Conservation (phyloP, 2,797 vertebrate genomes). For the Hydrolagus colliei region DNA sequence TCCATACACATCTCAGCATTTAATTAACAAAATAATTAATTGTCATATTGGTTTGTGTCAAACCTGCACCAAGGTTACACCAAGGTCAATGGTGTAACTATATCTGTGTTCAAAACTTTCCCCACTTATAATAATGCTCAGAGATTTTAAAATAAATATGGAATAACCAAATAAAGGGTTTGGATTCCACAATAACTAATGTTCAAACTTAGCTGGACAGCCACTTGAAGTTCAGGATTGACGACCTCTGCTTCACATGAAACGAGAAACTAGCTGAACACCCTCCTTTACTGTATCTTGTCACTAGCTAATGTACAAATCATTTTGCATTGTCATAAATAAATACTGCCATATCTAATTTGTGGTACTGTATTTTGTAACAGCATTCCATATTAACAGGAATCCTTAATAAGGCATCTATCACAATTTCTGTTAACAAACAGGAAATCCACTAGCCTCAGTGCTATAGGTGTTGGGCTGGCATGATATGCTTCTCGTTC, state of each 20-base stretch:
- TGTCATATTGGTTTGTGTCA: not conserved
- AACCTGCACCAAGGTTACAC: not conserved
- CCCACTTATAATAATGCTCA: not conserved
- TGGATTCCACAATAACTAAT: conserved; percentile 4
- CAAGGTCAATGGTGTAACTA: not conserved
- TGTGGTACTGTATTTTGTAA: too few species aligned
- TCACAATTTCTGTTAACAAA: too few species aligned
- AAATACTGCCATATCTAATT: too few species aligned
- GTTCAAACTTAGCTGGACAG: not conserved
- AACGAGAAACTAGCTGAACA: not conserved
- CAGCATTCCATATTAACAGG: too few species aligned
- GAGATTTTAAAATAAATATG: not conserved
- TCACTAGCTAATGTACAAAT: too few species aligned
- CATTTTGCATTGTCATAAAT: too few species aligned
- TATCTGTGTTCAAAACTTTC: not conserved
- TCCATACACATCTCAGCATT: not conserved
- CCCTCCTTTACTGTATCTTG: too few species aligned
- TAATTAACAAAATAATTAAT: not conserved
- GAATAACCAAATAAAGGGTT: not conserved
- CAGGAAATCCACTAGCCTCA: too few species aligned
- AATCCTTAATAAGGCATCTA: too few species aligned
- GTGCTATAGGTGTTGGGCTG: too few species aligned
- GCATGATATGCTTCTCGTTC: too few species aligned
- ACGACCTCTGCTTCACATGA: not conserved
- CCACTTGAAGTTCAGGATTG: not conserved